A percentile compares a stretch with the other conserved stretches of the same genome.
phyloP scores from a whole-genome alignment of 2,888 invertebrate genomes.

The Eristalis intricaria region DNA sequence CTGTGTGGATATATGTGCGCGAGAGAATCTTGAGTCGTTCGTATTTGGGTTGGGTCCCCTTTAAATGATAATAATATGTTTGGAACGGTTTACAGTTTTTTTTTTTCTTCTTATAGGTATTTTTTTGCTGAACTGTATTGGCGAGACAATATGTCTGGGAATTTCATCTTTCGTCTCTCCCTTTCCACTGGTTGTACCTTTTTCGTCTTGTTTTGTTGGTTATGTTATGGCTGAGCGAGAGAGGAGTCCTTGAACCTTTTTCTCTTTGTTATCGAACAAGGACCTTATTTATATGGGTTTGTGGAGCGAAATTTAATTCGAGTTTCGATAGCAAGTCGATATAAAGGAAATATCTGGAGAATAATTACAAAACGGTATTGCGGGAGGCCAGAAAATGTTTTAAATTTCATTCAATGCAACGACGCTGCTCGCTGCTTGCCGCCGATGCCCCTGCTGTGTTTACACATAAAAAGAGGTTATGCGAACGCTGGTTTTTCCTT shows the following conservation, averaged over 20 bases:
- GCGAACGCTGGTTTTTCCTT: constrained; percentile 7
- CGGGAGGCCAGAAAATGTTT: constrained; percentile 68
- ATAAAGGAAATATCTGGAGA: constrained; percentile 37
- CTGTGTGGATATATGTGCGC: too few species aligned
- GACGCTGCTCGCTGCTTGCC: background rate
- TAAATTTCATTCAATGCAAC: constrained; percentile 56
- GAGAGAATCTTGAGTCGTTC: constrained; percentile 20
- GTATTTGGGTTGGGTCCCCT: constrained; percentile 64
- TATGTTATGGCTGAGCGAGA: background rate
- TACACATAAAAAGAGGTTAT: constrained; percentile 42
- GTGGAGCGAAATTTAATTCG: constrained; percentile 72
- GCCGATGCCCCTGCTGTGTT: constrained; percentile 56
- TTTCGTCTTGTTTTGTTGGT: background rate
- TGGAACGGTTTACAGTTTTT: constrained; percentile 55
- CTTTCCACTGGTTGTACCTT: constrained; percentile 16
- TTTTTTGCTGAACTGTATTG: constrained; percentile 47
- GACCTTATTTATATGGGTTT: constrained; percentile 70
- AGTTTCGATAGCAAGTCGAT: constrained; percentile 60
- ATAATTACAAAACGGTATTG: constrained; percentile 70
- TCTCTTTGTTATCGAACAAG: constrained; percentile 69
- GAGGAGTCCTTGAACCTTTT: constrained; percentile 66
- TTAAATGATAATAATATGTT: constrained; percentile 65
- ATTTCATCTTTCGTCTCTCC: constrained; percentile 44
- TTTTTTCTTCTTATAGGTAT: constrained; percentile 6
- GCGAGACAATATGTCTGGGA: constrained; percentile 72